These are phyloP conservation scores for Saimiri boliviensis DNA, from an alignment of 2,113 vertebrate species.

Conservation along the genomic window DNA sequence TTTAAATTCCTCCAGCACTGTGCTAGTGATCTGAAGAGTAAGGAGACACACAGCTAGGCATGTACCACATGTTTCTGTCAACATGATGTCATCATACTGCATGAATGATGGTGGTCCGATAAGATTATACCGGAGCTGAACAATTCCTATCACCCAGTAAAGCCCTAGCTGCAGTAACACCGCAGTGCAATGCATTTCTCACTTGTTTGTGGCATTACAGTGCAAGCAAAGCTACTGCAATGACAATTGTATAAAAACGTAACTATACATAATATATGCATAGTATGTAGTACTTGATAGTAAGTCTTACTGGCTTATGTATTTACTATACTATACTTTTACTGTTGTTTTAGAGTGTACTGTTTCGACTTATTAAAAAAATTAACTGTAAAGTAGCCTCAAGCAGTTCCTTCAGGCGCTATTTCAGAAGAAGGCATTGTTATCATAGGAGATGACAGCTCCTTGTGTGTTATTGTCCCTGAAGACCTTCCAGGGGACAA, in stretches of 20 bases:
- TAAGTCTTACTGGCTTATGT: background rate
- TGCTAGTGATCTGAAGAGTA: background rate
- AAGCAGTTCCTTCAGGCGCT: background rate
- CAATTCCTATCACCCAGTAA: background rate
- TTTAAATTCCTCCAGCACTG: background rate
- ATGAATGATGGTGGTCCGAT: background rate
- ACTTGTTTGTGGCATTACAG: background rate
- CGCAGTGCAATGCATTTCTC: background rate
- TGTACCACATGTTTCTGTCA: background rate
- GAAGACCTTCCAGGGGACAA: background rate
- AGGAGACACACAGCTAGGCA: background rate
- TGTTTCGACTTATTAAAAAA: background rate
- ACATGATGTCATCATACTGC: background rate
- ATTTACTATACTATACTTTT: background rate
- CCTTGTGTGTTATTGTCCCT: background rate
- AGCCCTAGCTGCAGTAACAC: background rate
- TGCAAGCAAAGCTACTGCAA: background rate
- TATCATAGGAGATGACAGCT: background rate
- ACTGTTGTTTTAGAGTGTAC: background rate
- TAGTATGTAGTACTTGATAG: background rate
- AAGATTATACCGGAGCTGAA: background rate
- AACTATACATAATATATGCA: background rate
- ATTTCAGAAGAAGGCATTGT: background rate
- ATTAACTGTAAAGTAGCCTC: background rate
- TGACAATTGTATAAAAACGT: background rate